phyloP scores from a whole-genome alignment of 2,888 invertebrate genomes.

The Plebejus anna region DNA sequence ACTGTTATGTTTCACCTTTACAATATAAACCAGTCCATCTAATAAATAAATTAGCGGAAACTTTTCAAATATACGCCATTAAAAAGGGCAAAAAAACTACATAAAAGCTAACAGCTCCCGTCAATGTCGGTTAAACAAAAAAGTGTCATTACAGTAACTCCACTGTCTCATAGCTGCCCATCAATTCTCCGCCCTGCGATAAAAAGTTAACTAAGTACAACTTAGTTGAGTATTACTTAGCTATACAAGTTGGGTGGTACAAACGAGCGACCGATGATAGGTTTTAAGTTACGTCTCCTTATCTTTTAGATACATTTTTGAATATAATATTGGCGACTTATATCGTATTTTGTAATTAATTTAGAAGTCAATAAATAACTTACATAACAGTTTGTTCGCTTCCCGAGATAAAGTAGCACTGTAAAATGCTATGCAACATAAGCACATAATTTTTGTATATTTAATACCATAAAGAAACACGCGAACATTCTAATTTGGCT shows the following conservation, averaged over 20 bases:
- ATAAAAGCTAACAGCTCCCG: background rate
- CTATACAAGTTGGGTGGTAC: background rate
- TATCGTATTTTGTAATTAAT: too few relatives aligned
- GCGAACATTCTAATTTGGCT: too few relatives aligned
- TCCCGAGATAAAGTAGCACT: too few relatives aligned
- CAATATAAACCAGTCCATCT: background rate
- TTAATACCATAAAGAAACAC: too few relatives aligned
- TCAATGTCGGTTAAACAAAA: slow-evolving; percentile 18
- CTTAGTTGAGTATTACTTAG: background rate
- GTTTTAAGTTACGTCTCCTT: too few relatives aligned
- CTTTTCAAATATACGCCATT: slow-evolving; percentile 1
- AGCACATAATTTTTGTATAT: too few relatives aligned
- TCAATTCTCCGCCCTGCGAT: background rate
- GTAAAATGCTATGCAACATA: too few relatives aligned
- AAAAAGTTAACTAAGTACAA: slow-evolving; percentile 16
- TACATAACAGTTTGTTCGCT: too few relatives aligned
- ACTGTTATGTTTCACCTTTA: background rate
- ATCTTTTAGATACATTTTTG: too few relatives aligned
- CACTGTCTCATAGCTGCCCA: background rate
- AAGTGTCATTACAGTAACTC: slow-evolving; percentile 9
- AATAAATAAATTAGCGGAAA: background rate
- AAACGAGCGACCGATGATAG: background rate
- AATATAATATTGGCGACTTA: too few relatives aligned
- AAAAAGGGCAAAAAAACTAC: background rate
- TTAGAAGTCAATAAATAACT: too few relatives aligned